Conservation (phyloP, 2,888 invertebrate species). For the Eupithecia pulchellata region DNA sequence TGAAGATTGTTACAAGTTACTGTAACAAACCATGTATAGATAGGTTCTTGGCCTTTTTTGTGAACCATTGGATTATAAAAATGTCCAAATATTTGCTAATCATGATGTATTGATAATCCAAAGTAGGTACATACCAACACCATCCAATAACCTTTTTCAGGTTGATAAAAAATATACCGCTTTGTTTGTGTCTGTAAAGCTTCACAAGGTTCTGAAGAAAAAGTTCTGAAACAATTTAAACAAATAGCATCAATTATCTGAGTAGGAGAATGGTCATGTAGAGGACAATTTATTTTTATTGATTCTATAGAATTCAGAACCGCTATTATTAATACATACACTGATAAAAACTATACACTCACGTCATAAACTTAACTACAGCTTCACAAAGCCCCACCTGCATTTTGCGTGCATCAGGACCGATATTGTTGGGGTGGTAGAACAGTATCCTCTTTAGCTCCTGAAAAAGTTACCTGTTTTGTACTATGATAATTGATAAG, state of each 20-base stretch:
- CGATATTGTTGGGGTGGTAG: constrained; percentile 92
- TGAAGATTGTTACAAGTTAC: no score
- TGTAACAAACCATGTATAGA: no score
- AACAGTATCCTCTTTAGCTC: constrained; percentile 95
- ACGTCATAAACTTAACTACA: constrained; percentile 97
- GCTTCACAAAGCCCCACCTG: constrained; percentile 98
- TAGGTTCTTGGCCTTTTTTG: no score
- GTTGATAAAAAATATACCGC: constrained; percentile 93
- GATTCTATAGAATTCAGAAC: no score
- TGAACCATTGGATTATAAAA: no score
- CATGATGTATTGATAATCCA: neutral
- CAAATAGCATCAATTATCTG: neutral
- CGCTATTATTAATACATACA: neutral
- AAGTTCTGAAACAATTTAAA: constrained; percentile 87
- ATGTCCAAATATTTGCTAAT: neutral
- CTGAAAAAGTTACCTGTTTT: constrained; percentile 72
- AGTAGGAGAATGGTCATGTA: neutral
- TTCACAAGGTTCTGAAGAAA: constrained; percentile 92
- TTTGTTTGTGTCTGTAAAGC: constrained; percentile 95
- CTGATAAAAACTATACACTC: constrained; percentile 73
- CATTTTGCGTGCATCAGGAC: constrained; percentile 93
- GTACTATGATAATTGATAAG: neutral
- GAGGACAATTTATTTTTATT: no score
- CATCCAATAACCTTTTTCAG: constrained; percentile 96
- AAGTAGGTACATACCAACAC: constrained; percentile 88